Conservation (phyloP, 2,113 vertebrate genomes). For the Scalopus aquaticus region DNA sequence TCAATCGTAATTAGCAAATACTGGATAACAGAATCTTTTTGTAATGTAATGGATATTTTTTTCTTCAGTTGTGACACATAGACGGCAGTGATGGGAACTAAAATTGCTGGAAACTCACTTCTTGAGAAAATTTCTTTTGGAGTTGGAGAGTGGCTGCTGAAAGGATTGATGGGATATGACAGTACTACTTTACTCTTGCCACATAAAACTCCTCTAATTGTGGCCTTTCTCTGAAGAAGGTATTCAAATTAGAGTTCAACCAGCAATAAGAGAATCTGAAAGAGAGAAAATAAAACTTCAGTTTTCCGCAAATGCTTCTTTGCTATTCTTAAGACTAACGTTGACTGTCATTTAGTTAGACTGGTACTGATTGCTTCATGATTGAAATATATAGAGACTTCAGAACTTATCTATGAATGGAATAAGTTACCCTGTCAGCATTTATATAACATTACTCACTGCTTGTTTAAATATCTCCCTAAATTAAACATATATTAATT, state of each 20-base stretch:
- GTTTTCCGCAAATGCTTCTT: conserved; percentile 7
- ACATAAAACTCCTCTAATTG: background rate
- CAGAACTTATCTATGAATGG: background rate
- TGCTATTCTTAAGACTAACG: background rate
- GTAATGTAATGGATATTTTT: conserved; percentile 50
- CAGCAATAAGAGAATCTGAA: conserved; percentile 16
- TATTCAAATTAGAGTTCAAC: conserved; percentile 30
- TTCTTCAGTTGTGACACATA: conserved; percentile 45
- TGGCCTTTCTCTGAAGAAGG: conserved; percentile 28
- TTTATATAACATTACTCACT: background rate
- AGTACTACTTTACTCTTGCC: background rate
- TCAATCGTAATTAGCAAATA: conserved; percentile 63
- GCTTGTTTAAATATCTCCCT: conserved; percentile 34
- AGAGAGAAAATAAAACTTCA: conserved; percentile 20
- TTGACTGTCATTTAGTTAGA: background rate
- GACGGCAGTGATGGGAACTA: conserved; percentile 9
- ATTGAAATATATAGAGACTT: background rate
- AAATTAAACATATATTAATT: conserved; percentile 2
- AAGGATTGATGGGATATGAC: background rate
- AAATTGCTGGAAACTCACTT: conserved; percentile 46
- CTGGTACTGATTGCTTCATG: background rate
- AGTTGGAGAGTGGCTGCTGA: background rate
- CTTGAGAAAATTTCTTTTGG: background rate
- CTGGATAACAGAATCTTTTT: conserved; percentile 53
- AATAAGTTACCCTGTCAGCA: background rate